Base-by-base conservation (phyloP, 1,140 invertebrate species). In the Argopecten irradians region DNA sequence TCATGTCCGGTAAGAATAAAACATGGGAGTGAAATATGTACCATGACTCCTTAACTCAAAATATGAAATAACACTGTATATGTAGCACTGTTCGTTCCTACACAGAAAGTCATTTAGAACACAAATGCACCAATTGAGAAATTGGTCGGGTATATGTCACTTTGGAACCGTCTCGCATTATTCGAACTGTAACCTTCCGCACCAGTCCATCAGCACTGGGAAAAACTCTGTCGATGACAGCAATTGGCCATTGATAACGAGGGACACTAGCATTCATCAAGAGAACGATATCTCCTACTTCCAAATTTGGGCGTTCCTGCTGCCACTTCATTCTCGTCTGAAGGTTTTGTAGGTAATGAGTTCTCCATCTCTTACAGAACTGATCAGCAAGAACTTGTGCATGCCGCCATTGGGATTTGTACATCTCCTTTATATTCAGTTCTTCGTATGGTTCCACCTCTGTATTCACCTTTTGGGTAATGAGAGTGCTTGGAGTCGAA, bases 351-450 rank as follows among this genome's bases (percentile, higher is more conserved):
- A 93, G 55, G 85, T 93, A 93, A 34, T 88, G 39, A 22, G n/a
- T 19, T 39, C 86, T 89, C 91, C 92, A 92, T 19, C 55, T 35
- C 34, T 88, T 87, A 91, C 91, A 93, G 83, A 92, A 92, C 46
- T 86, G 28, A 82, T 93, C 86, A 14, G 91, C 84, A 2, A 93
- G 55, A n/a, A n/a, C n/a, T n/a, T n/a, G n/a, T n/a, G n/a, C n/a
- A n/a, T n/a, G n/a, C n/a, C n/a, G n/a, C n/a, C 91, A 92, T 86
- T 87, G 84, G 14, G 88, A 82, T 89, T 83, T 87, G 35, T 84
- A 87, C 39, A 85, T 86, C n/a, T 92, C 90, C n/a, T 46, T 83
- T 13, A 34, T 11, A 35, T 28, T 5, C 16, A 83, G 43, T 46
- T n/a, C 36, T 2, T 55, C 55, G 83, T 43, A 86, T 3, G 55